Conservation (phyloP, 2,888 invertebrate species). For the Apamea sordens region DNA sequence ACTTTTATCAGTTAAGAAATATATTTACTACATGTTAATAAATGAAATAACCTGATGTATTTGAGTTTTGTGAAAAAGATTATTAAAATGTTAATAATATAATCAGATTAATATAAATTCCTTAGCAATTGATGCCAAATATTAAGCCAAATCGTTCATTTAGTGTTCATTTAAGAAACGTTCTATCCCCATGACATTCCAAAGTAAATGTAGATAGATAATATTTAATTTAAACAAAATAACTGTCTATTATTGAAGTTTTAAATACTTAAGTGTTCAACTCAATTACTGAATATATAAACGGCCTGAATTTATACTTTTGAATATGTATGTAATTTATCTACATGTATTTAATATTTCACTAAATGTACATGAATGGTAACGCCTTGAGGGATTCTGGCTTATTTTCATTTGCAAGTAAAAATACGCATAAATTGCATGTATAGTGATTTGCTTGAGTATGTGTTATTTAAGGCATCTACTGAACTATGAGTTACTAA, state of each 20-base stretch:
- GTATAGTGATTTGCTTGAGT: slow-evolving; percentile 43
- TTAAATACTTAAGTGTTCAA: slow-evolving; percentile 78
- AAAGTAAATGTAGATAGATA: slow-evolving; percentile 75
- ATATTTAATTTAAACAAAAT: slow-evolving; percentile 70
- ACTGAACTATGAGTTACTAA: neutral
- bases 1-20: slow-evolving; percentile 38
- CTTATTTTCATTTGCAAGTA: slow-evolving; percentile 45
- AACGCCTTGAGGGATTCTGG: slow-evolving; percentile 19
- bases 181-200: slow-evolving; percentile 73
- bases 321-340: slow-evolving; percentile 45
- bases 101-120: slow-evolving; percentile 16
- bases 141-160: slow-evolving; percentile 59
- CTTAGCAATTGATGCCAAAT: slow-evolving; percentile 60
- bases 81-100: neutral
- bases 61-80: slow-evolving; percentile 14
- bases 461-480: slow-evolving; percentile 12
- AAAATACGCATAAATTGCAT: slow-evolving; percentile 11
- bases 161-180: slow-evolving; percentile 31
- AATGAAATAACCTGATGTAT: slow-evolving; percentile 26
- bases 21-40: slow-evolving; percentile 41
- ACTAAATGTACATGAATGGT: slow-evolving; percentile 34
- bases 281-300: slow-evolving; percentile 67
- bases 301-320: slow-evolving; percentile 62
- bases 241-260: slow-evolving; percentile 78
- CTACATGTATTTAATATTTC: slow-evolving; percentile 37